phyloP scores from a whole-genome alignment of 2,888 invertebrate genomes.

The Pasiphila rectangulata region DNA sequence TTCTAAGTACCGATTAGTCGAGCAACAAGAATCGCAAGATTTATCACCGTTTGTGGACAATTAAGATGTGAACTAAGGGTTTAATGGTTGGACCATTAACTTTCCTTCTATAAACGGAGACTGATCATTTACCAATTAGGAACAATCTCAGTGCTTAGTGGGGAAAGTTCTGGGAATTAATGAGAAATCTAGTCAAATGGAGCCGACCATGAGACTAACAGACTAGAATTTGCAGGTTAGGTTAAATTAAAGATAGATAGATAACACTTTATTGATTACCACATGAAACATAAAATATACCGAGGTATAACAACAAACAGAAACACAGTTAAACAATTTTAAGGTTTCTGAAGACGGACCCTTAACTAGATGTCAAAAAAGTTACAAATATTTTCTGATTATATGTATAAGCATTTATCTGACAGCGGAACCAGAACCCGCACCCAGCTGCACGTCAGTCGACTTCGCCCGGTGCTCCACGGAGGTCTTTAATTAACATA shows the following conservation, averaged over 20 bases:
- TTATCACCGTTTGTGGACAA: conserved; percentile 23
- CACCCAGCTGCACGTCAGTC: too few species aligned
- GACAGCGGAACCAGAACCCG: too few species aligned
- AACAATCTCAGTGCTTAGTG: conserved; percentile 14
- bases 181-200: conserved; percentile 11
- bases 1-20: conserved; percentile 6
- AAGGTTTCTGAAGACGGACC: too few species aligned
- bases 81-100: conserved; percentile 17
- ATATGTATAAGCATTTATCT: too few species aligned
- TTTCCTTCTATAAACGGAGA: conserved; percentile 25
- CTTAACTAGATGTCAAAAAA: too few species aligned
- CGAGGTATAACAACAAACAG: too few species aligned
- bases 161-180: conserved; percentile 22
- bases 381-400: too few species aligned
- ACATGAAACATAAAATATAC: too few species aligned
- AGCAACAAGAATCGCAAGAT: conserved; percentile 16
- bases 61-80: conserved; percentile 21
- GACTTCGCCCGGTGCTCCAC: too few species aligned
- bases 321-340: too few species aligned
- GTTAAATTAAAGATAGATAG: too few species aligned
- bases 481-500: conserved; percentile 20
- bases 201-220: background rate
- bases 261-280: too few species aligned
- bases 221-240: background rate
- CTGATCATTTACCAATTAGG: conserved; percentile 29